Base-by-base conservation (phyloP, 2,888 invertebrate species). In the Cephus sareptanus region DNA sequence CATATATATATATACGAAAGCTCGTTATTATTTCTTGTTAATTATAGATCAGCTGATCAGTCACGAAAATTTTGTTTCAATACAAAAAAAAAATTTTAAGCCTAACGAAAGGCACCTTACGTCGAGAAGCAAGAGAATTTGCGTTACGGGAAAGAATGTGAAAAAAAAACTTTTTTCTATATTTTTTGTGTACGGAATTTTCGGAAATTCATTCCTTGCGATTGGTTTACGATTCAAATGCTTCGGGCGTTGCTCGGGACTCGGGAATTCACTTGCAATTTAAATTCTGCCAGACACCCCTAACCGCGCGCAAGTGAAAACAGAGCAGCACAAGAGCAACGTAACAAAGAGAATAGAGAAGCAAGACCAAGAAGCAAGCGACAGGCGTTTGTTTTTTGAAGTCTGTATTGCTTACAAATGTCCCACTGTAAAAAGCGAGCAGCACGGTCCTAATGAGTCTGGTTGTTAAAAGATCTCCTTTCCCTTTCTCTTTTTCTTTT, bases 341-440 rank as follows among this genome's bases (percentile, higher is more conserved):
- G 74, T 31, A 33, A 73, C 77, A 78, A 74, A 31, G 76, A 79
- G 77, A 77, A 77, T 34, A 74, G 68, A 73, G 40, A 81, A 84
- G 79, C 81, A 83, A 85, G 80, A 73, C 73, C 77, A 71, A 69
- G 76, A 34, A 80, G 74, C 79, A 73, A 84, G 85, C 82, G 87
- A 87, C 86, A 88, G 85, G 83, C 82, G 86, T 87, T 88, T 87
- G 86, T 88, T 89, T 89, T 89, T 88, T 86, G 83, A 88, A 85
- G 88, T 88, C 88, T 87, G 88, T 91, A 91, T 91, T 91, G 91
- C 91, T 91, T 91, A 91, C 91, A 91, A 91, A 91, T 91, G 91
- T 91, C 87, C 86, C 89, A 86, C 85, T 87, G 89, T 89, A 90
- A 90, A 90, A 91, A 90, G 84, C 85, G 82, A 87, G 82, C 85